phyloP scores from a whole-genome alignment of 2,797 vertebrate species.

The Anabacerthia variegaticeps region DNA sequence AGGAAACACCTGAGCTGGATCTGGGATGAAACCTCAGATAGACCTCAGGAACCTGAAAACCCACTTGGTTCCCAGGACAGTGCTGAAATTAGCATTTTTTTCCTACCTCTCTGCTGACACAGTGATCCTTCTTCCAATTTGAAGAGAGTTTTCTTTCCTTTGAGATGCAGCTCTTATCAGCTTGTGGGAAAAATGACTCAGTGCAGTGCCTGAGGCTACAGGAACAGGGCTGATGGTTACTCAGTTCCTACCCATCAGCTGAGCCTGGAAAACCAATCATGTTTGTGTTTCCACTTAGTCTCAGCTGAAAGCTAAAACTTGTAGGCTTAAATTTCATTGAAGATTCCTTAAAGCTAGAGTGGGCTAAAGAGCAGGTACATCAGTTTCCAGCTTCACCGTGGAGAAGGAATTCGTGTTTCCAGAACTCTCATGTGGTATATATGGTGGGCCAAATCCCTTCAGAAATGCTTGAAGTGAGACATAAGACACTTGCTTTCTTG shows the following conservation, averaged over 20 bases:
- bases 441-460: neutral
- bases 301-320: neutral
- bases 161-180: neutral
- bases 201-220: neutral
- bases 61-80: constrained; percentile 3
- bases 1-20: constrained; percentile 1
- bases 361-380: neutral
- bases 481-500: neutral
- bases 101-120: neutral
- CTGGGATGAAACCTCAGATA: neutral
- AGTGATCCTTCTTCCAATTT: neutral
- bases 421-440: neutral
- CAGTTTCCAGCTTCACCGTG: neutral
- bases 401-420: neutral
- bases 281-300: neutral
- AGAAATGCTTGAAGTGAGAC: neutral
- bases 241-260: neutral
- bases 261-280: neutral
- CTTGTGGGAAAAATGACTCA: constrained; percentile 2
- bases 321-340: neutral
- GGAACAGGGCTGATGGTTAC: neutral
- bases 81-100: constrained; percentile 1
- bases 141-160: neutral
- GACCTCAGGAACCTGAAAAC: constrained; percentile 33
- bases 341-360: neutral